Percentiles rank a stretch among this genome's conserved stretches.
phyloP scores from a whole-genome alignment of 2,888 invertebrate species.

The Glyphotaelius pellucidus region DNA sequence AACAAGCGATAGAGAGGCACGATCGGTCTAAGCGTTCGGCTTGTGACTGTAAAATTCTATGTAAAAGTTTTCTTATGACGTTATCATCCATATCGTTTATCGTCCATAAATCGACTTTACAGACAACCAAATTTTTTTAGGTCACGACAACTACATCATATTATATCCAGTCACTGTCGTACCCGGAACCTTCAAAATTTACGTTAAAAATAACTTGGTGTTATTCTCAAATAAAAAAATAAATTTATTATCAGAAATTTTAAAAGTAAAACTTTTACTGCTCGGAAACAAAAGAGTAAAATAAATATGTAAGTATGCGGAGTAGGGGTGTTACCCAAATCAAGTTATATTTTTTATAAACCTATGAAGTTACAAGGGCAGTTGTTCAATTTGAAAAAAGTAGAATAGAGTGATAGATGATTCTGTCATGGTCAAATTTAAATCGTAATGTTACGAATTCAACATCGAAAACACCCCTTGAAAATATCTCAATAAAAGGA shows the following conservation, averaged over 20 bases:
- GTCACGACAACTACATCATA: too few species aligned
- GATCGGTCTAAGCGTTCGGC: too few species aligned
- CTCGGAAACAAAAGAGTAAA: too few species aligned
- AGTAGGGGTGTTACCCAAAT: neutral
- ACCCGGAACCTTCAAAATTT: neutral
- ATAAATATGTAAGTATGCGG: too few species aligned
- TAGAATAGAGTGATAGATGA: neutral
- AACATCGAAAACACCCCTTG: neutral
- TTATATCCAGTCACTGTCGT: too few species aligned
- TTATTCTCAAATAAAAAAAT: neutral
- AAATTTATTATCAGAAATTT: neutral
- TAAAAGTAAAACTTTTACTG: neutral
- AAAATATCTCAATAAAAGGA: neutral
- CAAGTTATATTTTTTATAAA: neutral
- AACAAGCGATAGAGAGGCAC: too few species aligned
- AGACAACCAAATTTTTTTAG: too few species aligned
- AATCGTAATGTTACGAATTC: neutral
- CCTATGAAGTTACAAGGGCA: neutral
- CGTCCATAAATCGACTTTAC: too few species aligned
- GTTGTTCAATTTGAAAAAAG: neutral
- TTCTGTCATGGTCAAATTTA: neutral
- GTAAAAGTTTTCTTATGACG: too few species aligned
- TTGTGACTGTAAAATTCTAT: too few species aligned
- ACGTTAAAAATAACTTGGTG: neutral
- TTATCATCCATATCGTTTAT: too few species aligned